These are phyloP conservation scores for Drosophila parthenogenetica DNA, from an alignment of 2,888 invertebrate genomes.

Conservation along the genomic window DNA sequence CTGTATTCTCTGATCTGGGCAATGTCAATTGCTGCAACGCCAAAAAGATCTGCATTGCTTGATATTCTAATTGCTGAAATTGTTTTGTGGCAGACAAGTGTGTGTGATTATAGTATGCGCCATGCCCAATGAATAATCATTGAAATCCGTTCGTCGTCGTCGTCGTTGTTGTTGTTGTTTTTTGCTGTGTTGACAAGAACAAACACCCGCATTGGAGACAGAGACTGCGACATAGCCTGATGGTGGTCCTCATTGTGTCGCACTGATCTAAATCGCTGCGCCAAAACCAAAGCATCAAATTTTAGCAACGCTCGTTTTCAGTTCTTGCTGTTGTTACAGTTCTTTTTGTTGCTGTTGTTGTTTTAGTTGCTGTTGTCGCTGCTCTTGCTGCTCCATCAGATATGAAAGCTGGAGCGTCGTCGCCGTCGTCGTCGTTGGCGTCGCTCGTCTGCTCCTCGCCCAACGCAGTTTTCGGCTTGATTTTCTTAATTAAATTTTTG, in stretches of 20 bases:
- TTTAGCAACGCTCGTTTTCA: conserved; percentile 75
- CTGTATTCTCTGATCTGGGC: conserved; percentile 60
- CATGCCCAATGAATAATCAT: conserved; percentile 79
- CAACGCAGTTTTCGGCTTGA: conserved; percentile 79
- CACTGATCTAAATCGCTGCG: conserved; percentile 71
- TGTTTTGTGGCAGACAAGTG: conserved; percentile 75
- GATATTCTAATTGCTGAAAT: conserved; percentile 82
- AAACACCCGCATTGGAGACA: conserved; percentile 63
- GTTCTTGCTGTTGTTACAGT: conserved; percentile 45
- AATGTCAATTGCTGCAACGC: conserved; percentile 74
- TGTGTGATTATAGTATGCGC: conserved; percentile 65
- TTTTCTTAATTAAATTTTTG: conserved; percentile 82
- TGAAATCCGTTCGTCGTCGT: conserved; percentile 59
- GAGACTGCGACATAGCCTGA: conserved; percentile 60
- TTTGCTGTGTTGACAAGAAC: conserved; percentile 56
- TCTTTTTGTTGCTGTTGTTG: conserved; percentile 41
- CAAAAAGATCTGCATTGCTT: conserved; percentile 75
- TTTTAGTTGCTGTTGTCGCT: conserved; percentile 59
- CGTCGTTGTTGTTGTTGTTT: conserved; percentile 22
- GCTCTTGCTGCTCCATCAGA: conserved; percentile 78
- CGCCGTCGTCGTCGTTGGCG: conserved; percentile 58
- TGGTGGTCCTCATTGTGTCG: conserved; percentile 79
- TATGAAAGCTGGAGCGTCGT: conserved; percentile 80
- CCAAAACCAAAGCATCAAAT: conserved; percentile 73
- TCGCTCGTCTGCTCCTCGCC: conserved; percentile 63